These are phyloP conservation scores for Gasteruption jaculator DNA, from an alignment of 2,888 invertebrate species.

Conservation along the genomic window DNA sequence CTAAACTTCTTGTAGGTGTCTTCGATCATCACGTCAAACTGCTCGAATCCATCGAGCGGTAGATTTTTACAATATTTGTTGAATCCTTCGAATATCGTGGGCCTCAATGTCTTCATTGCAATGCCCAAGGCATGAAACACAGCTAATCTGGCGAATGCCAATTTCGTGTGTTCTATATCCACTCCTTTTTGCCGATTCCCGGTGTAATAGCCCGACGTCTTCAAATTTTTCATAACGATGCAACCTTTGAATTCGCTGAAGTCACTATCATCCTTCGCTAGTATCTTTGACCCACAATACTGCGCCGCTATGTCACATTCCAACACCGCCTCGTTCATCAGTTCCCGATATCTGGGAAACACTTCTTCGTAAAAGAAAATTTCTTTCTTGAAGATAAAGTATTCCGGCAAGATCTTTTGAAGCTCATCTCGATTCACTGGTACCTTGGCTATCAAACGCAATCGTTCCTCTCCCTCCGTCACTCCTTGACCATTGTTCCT, in stretches of 20 bases:
- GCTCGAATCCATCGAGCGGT: slow-evolving; percentile 39
- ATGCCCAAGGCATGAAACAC: slow-evolving; percentile 56
- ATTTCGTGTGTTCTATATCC: slow-evolving; percentile 50
- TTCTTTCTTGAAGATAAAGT: slow-evolving; percentile 56
- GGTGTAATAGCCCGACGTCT: slow-evolving; percentile 51
- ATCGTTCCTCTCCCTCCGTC: slow-evolving; percentile 31
- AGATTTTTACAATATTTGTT: slow-evolving; percentile 39
- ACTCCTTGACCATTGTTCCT: too few species aligned
- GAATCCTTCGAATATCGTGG: slow-evolving; percentile 33
- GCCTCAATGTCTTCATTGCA: slow-evolving; percentile 50
- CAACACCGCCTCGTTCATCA: slow-evolving; percentile 51
- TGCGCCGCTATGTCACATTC: slow-evolving; percentile 52
- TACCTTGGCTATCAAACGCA: slow-evolving; percentile 55
- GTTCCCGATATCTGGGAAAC: slow-evolving; percentile 49
- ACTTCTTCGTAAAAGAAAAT: too few species aligned
- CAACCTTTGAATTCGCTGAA: slow-evolving; percentile 57
- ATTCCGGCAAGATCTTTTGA: slow-evolving; percentile 54
- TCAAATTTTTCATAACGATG: slow-evolving; percentile 56
- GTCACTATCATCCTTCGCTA: slow-evolving; percentile 9
- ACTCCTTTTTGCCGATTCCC: slow-evolving; percentile 52
- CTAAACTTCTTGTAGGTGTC: slow-evolving; percentile 30
- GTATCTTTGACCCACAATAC: slow-evolving; percentile 54
- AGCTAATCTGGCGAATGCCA: slow-evolving; percentile 53
- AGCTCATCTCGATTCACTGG: slow-evolving; percentile 55
- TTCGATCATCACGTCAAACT: slow-evolving; percentile 31